phyloP scores from a whole-genome alignment of 2,113 vertebrate species.

The Hystrix brachyura region DNA sequence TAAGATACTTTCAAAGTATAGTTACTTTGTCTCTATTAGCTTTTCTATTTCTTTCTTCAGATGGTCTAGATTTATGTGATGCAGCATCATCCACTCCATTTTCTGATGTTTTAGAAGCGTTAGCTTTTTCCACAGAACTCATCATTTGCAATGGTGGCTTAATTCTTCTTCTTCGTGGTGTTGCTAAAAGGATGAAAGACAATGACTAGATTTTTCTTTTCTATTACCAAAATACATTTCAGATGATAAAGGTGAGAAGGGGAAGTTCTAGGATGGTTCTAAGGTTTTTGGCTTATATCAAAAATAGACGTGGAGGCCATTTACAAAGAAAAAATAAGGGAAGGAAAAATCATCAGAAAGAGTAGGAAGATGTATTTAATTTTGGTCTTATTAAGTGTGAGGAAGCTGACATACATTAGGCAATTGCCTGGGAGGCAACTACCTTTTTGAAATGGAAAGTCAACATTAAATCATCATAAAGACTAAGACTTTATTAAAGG shows the following conservation, averaged over 20 bases:
- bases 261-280: background rate
- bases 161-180: slow-evolving; percentile 84
- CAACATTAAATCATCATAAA: slow-evolving; percentile 30
- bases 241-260: background rate
- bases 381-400: background rate
- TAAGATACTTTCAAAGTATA: slow-evolving; percentile 49
- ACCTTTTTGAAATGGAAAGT: background rate
- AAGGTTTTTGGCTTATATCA: slow-evolving; percentile 5
- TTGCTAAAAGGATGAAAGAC: slow-evolving; percentile 81
- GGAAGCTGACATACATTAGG: background rate
- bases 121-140: slow-evolving; percentile 84
- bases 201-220: background rate
- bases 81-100: slow-evolving; percentile 55
- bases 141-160: slow-evolving; percentile 91
- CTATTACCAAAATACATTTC: background rate
- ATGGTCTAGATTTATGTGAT: slow-evolving; percentile 28
- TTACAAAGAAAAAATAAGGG: background rate
- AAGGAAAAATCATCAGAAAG: background rate
- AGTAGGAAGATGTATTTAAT: background rate
- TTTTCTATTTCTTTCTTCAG: slow-evolving; percentile 20
- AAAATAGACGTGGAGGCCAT: background rate
- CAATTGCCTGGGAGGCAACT: background rate
- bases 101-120: background rate
- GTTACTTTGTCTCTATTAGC: slow-evolving; percentile 75
- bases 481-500: slow-evolving; percentile 7